Conservation (phyloP, 2,113 vertebrate genomes). For the Gobius niger region DNA sequence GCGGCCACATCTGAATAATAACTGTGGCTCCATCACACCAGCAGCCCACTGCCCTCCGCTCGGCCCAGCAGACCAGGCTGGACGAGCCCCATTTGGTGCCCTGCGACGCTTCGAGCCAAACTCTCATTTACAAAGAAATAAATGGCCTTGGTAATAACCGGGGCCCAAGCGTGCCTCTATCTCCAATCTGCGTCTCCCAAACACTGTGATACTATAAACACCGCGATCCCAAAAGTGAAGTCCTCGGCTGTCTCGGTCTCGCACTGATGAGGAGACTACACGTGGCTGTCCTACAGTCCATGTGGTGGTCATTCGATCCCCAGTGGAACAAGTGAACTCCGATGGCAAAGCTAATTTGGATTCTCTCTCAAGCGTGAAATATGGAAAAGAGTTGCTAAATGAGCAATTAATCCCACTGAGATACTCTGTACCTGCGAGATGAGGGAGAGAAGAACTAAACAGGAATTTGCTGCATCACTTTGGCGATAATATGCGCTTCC, state of each 20-base stretch:
- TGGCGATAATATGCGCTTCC: background rate
- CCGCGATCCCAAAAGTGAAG: constrained; percentile 22
- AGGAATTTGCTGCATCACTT: constrained; percentile 32
- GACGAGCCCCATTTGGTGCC: constrained; percentile 69
- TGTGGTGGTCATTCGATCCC: constrained; percentile 59
- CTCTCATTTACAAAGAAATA: constrained; percentile 72
- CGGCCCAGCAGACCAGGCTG: constrained; percentile 62
- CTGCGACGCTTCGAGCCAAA: constrained; percentile 67
- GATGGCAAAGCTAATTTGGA: constrained; percentile 75
- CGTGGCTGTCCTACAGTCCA: constrained; percentile 36
- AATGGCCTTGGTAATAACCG: constrained; percentile 69
- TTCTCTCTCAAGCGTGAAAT: constrained; percentile 71
- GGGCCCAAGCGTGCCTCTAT: constrained; percentile 40
- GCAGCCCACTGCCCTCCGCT: constrained; percentile 54
- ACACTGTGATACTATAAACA: constrained; percentile 24
- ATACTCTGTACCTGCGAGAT: constrained; percentile 64
- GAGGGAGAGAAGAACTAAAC: constrained; percentile 27
- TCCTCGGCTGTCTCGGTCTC: constrained; percentile 22
- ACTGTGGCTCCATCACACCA: constrained; percentile 59
- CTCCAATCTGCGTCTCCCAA: constrained; percentile 41
- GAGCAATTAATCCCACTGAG: constrained; percentile 73
- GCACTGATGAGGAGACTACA: constrained; percentile 37
- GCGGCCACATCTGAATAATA: constrained; percentile 73
- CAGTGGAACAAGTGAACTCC: constrained; percentile 65
- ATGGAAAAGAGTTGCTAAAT: constrained; percentile 73